Percentiles rank a stretch among this genome's conserved stretches.
phyloP scores from a whole-genome alignment of 2,113 vertebrate species.

The Ondatra zibethicus region DNA sequence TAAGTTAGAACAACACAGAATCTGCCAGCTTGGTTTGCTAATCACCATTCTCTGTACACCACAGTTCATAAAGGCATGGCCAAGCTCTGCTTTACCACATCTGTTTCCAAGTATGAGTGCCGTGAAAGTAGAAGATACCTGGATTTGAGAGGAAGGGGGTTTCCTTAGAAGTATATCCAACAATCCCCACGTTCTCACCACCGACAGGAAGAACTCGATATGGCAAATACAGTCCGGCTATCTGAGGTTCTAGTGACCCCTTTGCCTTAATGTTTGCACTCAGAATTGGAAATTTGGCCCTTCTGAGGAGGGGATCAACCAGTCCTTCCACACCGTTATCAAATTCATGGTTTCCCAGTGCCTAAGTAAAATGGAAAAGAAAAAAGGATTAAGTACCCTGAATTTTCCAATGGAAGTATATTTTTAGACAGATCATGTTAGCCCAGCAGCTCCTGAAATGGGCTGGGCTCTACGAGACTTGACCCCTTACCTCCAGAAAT shows the following conservation, averaged over 20 bases:
- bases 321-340: constrained; percentile 94
- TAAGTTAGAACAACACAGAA: background rate
- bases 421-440: background rate
- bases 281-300: constrained; percentile 89
- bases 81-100: background rate
- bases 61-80: background rate
- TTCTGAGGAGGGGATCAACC: constrained; percentile 90
- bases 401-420: background rate
- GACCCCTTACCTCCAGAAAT: background rate
- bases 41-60: background rate
- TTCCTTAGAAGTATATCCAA: constrained; percentile 95
- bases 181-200: constrained; percentile 89
- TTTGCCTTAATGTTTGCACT: constrained; percentile 92
- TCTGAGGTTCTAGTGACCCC: constrained; percentile 80
- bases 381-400: constrained; percentile 62
- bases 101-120: background rate
- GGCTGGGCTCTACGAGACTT: background rate
- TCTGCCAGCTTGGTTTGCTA: background rate
- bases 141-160: constrained; percentile 92
- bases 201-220: constrained; percentile 88
- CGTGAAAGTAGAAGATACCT: constrained; percentile 85
- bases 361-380: constrained; percentile 86
- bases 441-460: background rate
- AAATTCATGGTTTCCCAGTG: constrained; percentile 97
- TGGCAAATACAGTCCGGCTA: constrained; percentile 86